Evolutionary conservation across 2,888 invertebrate species (phyloP), one percentile per base, ranked within the genome.

Genomic region (Harpagoxenus sublaevis): DNA sequence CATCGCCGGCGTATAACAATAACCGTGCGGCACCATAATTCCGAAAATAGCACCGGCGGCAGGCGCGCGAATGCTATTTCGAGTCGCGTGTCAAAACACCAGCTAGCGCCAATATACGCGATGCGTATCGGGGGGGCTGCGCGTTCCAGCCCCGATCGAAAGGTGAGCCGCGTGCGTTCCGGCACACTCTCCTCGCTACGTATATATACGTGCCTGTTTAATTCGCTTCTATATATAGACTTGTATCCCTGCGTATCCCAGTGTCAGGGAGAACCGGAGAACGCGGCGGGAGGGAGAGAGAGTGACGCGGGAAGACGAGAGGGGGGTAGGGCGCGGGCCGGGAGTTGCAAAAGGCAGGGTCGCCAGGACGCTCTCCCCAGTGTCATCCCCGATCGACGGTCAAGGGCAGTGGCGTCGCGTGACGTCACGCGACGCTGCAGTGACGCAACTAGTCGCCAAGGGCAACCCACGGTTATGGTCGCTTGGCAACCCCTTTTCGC

Each of bases 401-500:
- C 94, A 94, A 94, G 94, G 94, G 90, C 94, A 94, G 92, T 92
- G 91, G 93, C 93, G 93, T 92, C 91, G 90, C 87, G 91, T 94
- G 93, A 94, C 94, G 94, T 94, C 93, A 94, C 91, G 88, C 90
- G 92, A 86, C 92, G 93, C 93, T 92, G 93, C 93, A 93, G 92
- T 94, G 94, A 94, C 94, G 94, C 94, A 94, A 94, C 90, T 86
- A 91, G 94, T 94, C 92, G 92, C 91, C 92, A 93, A 89, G 93
- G 93, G 94, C 92, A 94, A 94, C 93, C 91, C 87, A 90, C 87
- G 89, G 89, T 89, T 83, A 89, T 92, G 87, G 91, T 92, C 93
- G 89, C 92, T 92, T 88, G 90, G 92, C 93, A 93, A 94, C 93
- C 93, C 92, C 92, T 92, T 88, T 89, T 83, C 88, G 83, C 75